phyloP scores from a whole-genome alignment of 2,888 invertebrate species.

The Strigamia transsilvanica region DNA sequence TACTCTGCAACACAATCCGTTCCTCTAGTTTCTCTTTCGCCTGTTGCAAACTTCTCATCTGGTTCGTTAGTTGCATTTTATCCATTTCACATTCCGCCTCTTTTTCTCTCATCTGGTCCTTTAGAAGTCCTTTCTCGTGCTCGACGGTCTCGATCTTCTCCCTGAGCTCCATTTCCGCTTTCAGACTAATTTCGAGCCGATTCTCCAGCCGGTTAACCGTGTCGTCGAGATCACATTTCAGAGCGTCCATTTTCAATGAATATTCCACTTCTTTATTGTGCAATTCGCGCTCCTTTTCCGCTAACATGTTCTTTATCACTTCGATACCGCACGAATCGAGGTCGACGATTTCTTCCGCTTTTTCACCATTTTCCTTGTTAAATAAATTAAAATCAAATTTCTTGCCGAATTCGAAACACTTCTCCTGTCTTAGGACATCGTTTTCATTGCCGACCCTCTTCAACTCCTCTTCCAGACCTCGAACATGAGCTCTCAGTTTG shows the following conservation, averaged over 20 bases:
- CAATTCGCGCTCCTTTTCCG: conserved; percentile 35
- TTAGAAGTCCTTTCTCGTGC: background rate
- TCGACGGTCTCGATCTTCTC: conserved; percentile 22
- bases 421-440: background rate
- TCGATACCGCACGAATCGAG: conserved; percentile 40
- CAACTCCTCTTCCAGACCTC: conserved; percentile 54
- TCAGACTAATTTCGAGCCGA: conserved; percentile 40
- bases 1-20: background rate
- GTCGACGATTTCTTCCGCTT: background rate
- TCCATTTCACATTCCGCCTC: conserved; percentile 7
- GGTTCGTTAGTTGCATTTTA: background rate
- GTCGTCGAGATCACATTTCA: conserved; percentile 55
- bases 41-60: conserved; percentile 25
- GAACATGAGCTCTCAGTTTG: conserved; percentile 56
- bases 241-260: conserved; percentile 53
- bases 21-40: conserved; percentile 41
- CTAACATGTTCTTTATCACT: conserved; percentile 3
- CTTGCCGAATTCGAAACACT: background rate
- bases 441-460: conserved; percentile 21
- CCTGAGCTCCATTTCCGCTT: conserved; percentile 29
- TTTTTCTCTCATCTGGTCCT: background rate
- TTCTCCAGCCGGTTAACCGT: conserved; percentile 51
- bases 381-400: background rate
- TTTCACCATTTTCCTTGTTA: background rate
- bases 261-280: conserved; percentile 54